Conservation (phyloP, 2,113 vertebrate species). For the Phylloscopus trochiloides region DNA sequence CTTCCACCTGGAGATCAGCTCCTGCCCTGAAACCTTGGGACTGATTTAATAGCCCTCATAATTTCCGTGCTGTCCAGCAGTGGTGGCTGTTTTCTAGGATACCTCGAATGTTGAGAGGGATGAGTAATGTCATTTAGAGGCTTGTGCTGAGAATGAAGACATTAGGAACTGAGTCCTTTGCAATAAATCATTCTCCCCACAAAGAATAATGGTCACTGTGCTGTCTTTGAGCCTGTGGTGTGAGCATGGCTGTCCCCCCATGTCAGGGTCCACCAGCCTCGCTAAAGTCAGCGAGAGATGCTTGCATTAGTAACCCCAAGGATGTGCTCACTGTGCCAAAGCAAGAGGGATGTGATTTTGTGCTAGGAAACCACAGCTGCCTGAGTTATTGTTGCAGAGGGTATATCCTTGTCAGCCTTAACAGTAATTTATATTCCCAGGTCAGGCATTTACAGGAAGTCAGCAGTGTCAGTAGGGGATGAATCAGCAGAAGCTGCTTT, state of each 20-base stretch:
- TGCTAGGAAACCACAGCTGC: background rate
- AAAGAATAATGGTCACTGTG: background rate
- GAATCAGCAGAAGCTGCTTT: conserved; percentile 53
- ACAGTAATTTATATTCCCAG: conserved; percentile 31
- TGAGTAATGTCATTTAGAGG: background rate
- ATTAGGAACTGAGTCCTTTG: background rate
- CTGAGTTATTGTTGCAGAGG: conserved; percentile 1
- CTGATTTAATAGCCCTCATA: background rate
- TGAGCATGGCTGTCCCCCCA: background rate
- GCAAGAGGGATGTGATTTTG: conserved; percentile 15
- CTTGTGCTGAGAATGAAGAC: background rate
- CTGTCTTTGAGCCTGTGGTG: background rate
- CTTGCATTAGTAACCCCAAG: background rate
- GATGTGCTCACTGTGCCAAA: background rate
- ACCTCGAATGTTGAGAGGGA: background rate
- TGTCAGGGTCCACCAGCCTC: background rate
- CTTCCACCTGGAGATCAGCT: background rate
- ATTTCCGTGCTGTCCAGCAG: background rate
- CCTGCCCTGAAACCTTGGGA: background rate
- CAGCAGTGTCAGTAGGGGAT: conserved; percentile 20
- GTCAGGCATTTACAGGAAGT: conserved; percentile 26
- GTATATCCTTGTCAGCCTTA: conserved; percentile 51
- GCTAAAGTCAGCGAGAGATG: background rate
- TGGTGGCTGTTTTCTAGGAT: background rate
- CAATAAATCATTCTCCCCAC: background rate